phyloP scores from a whole-genome alignment of 2,888 invertebrate genomes.

The Allophyes oxyacanthae region DNA sequence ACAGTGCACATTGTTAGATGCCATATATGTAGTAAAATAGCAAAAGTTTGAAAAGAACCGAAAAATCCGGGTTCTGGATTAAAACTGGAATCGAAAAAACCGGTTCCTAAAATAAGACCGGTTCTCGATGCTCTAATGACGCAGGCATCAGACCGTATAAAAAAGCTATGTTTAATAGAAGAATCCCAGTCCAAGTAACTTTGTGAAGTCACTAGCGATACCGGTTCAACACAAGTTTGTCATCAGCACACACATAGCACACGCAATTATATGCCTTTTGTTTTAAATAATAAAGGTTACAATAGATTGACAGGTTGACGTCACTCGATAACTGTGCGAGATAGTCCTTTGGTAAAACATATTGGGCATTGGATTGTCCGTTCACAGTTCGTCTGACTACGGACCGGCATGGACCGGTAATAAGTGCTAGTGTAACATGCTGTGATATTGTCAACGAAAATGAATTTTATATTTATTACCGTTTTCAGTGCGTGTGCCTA shows the following conservation, averaged over 20 bases:
- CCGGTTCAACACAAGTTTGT: neutral
- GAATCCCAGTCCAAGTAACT: slow-evolving; percentile 39
- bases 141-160: slow-evolving; percentile 10
- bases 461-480: slow-evolving; percentile 42
- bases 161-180: neutral
- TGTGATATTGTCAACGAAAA: slow-evolving; percentile 46
- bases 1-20: too few relatives aligned
- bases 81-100: too few relatives aligned
- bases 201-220: slow-evolving; percentile 34
- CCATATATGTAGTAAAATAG: too few relatives aligned
- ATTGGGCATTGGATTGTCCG: slow-evolving; percentile 19
- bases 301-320: slow-evolving; percentile 4
- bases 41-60: too few relatives aligned
- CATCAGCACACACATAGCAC: slow-evolving; percentile 1
- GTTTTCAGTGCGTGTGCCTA: slow-evolving; percentile 48
- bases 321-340: slow-evolving; percentile 10
- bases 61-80: too few relatives aligned
- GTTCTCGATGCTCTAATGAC: too few relatives aligned
- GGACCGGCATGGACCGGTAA: slow-evolving; percentile 30
- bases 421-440: slow-evolving; percentile 42
- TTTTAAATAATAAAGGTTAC: neutral
- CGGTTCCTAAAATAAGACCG: too few relatives aligned
- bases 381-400: slow-evolving; percentile 40
- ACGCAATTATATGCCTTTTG: slow-evolving; percentile 1
- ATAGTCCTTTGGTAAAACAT: slow-evolving; percentile 33